Base-by-base conservation (phyloP, 2,113 vertebrate species). In the Microcebus jonahi region DNA sequence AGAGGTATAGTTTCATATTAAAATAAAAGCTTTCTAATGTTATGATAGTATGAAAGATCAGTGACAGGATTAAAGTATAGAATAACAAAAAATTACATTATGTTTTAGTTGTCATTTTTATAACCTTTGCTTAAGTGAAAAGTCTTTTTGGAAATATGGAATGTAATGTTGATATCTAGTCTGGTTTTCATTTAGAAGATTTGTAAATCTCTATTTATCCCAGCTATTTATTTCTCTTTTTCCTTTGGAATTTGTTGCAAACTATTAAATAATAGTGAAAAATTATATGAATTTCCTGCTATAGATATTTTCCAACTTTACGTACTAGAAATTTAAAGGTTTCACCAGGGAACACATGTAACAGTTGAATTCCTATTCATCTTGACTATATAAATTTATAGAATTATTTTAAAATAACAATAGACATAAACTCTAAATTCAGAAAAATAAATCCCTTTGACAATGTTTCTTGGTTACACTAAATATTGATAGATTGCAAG, bases 101-200 rank as follows among this genome's bases (percentile, higher is more conserved):
- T 83, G 23, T 50, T 70, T 81, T 53, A 61, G 79, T 65, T 71
- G 15, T 81, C 31, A 86, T 75, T 96, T 91, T 88, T 55, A 63
- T 36, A 91, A 91, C 18, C 25, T 90, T 89, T 31, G 45, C 67
- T 87, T 77, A 90, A 61, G 21, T 90, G 34, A 96, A 96, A 79
- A 80, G 21, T 31, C 2, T 53, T 90, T 90, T 76, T 81, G 75
- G 59, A 92, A 88, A 67, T 71, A 36, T 48, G 75, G 17, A 90
- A 83, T 57, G 21, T 63, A 83, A 67, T 73, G 25, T 67, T 81
- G 53, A n/a, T 81, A 57, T 50, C 53, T 71, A 89, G 90, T 84
- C 70, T 81, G 36, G 57, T 42, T 13, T 76, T 65, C 59, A n/a
- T 39, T 85, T 21, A 86, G 57, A 91, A 73, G 48, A 68, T 25